Evolutionary conservation across 2,888 invertebrate genomes (phyloP), one percentile per base, ranked within the genome.

Genomic region (Dilophus febrilis): DNA sequence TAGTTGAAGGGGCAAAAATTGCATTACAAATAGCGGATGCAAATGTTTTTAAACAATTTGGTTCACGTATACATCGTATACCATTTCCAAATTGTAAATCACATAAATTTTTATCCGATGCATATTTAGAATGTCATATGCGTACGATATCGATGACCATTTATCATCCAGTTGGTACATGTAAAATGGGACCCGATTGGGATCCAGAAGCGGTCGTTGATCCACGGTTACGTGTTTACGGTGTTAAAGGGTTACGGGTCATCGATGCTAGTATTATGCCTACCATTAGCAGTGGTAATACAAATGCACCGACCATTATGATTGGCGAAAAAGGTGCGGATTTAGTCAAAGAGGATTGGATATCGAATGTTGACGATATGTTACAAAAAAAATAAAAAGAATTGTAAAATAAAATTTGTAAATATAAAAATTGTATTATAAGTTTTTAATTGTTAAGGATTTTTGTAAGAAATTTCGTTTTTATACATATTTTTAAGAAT

Each of bases 231-330:
- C 66, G 72, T 35, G 84, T 87, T 1, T 74, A 85, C 49, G 88
- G 88, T 2, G 64, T 90, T 0, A 64, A 73, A 40, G 80, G 83
- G 11, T 64, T 90, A 19, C 67, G 88, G 45, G 84, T 88, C 14
- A 77, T 87, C 48, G 88, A 88, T 54, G 86, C 85, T 26, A 83
- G 84, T 50, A 76, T 88, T n/a, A 41, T 88, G 85, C 88, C 88
- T 1, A 80, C 80, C 2, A 84, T 88, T 49, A 78, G 77, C 22
- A 85, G 86, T 52, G 88, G 88, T 7, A 88, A 90, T 53, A 88
- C 88, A 1, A 87, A 88, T 57, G 90, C 88, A 1, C 86, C 88
- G 0, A 77, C 79, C n/a, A 84, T 88, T 37, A 88, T 88, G 88
- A 83, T 88, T 26, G 88, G 76, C 1, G 88, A 90, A 54, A 88